Evolutionary conservation across 2,113 vertebrate genomes (phyloP).

Genomic region (Ammodytes dubius): DNA sequence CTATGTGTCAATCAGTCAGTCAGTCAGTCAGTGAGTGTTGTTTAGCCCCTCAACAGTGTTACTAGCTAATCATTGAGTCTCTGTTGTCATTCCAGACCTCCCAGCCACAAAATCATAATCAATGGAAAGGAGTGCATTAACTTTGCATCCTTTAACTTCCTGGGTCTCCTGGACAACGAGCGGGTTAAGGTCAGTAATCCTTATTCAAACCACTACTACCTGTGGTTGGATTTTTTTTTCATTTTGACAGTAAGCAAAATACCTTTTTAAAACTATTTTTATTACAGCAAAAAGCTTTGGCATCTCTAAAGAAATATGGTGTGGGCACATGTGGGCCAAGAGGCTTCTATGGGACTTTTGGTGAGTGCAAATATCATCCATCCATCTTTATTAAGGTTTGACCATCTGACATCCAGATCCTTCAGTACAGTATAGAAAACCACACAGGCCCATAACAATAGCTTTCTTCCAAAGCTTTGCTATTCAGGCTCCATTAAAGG

Average conservation of each 20-base stretch:
- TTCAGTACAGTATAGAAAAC: not conserved
- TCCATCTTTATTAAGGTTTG: not conserved
- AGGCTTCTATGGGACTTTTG: conserved; percentile 98
- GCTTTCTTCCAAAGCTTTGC: not conserved
- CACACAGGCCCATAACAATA: no score
- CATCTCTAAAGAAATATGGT: conserved; percentile 94
- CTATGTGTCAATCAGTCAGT: no score
- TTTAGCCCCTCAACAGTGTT: not conserved
- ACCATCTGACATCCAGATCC: not conserved
- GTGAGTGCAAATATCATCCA: conserved; percentile 72
- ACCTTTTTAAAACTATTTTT: accelerated
- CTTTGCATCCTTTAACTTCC: conserved; percentile 97
- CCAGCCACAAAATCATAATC: conserved; percentile 92
- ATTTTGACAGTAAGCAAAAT: not conserved
- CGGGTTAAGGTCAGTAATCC: conserved; percentile 91
- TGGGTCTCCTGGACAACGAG: conserved; percentile 93
- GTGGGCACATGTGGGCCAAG: conserved; percentile 97
- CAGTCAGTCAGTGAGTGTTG: not conserved
- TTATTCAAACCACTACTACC: not conserved
- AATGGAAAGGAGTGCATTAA: conserved; percentile 95
- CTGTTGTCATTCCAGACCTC: conserved; percentile 86
- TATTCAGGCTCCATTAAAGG: not conserved
- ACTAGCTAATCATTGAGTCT: conserved; percentile 16
- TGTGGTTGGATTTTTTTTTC: not conserved
- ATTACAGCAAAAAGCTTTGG: conserved; percentile 89